A percentile compares a stretch with the other conserved stretches of the same genome.
These are phyloP conservation scores for Vanacampus margaritifer DNA, from an alignment of 2,113 vertebrate genomes.

Conservation along the genomic window DNA sequence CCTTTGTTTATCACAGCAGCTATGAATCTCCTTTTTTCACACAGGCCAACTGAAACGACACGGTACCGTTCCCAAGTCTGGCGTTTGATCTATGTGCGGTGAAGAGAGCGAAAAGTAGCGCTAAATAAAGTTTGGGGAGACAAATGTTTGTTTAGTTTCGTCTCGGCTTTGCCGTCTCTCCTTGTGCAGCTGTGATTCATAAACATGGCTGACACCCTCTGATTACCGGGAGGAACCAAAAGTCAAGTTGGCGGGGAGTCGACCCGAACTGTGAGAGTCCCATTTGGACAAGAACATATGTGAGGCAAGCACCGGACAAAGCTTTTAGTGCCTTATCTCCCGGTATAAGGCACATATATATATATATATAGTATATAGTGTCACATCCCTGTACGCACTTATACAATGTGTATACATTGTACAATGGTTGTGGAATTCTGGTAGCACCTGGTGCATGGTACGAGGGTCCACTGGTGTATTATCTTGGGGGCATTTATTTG, in stretches of 20 bases:
- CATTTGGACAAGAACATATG: not conserved
- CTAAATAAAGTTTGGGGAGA: not conserved
- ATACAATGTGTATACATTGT: not conserved
- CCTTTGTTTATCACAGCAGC: not conserved
- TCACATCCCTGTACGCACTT: not conserved
- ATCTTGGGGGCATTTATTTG: too few species aligned
- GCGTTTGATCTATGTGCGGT: not conserved
- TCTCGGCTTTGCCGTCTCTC: not conserved
- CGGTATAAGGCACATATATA: too few species aligned
- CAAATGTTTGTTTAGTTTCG: constrained; percentile 2
- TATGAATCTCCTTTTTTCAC: not conserved
- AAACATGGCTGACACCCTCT: not conserved
- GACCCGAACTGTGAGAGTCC: not conserved
- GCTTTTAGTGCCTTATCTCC: not conserved
- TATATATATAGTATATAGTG: too few species aligned
- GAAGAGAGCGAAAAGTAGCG: not conserved
- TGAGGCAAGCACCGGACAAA: not conserved
- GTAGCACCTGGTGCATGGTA: not conserved
- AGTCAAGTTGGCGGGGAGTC: not conserved
- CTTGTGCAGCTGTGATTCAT: not conserved
- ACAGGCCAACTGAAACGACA: not conserved
- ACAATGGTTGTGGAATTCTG: not conserved
- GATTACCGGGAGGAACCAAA: not conserved
- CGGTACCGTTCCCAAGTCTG: not conserved
- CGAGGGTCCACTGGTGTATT: too few species aligned